Base-by-base conservation (phyloP, 2,113 vertebrate genomes). In the Pao palembangensis region DNA sequence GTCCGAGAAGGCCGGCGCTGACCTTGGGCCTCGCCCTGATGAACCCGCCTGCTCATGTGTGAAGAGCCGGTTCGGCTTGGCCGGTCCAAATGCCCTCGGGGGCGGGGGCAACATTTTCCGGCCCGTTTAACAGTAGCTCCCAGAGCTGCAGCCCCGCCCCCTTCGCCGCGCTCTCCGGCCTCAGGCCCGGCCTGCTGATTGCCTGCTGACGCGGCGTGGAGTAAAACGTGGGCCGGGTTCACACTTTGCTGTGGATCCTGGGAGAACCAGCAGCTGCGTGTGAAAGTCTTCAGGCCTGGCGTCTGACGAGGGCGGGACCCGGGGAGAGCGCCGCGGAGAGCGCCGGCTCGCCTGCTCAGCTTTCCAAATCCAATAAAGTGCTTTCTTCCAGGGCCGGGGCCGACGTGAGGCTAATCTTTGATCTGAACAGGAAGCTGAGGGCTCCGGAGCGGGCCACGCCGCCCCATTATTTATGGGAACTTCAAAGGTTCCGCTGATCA, bases 401-500 rank as follows among this genome's bases (percentile, higher is more conserved):
- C 61, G 81, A 83, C 82, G 77, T 77, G 82, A 82, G 71, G 77
- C 83, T 87, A 86, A 87, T 88, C 82, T 88, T 85, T 86, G 83
- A 89, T 89, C 80, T 84, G 86, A 85, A 86, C 84, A 76, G 84
- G 80, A 85, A 83, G 82, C 82, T 74, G 79, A 75, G 84, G 86
- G 85, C 86, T 82, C 78, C 58, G 59, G 76, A 84, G 79, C 51
- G 64, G 67, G 76, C 76, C 76, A 70, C 64, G 69, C 66, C 21
- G 68, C 67, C 71, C 78, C 68, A 82, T 87, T 84, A 87, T 87
- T 86, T 86, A 87, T 82, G 67, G 79, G 65, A 85, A 83, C 82
- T 87, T 89, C 84, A 89, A 89, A 88, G 85, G 81, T 85, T 71
- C 73, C 72, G 73, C 80, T 83, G 85, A 90, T 87, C 84, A 80